A percentile compares a stretch with the other conserved stretches of the same genome.
phyloP scores from a whole-genome alignment of 2,113 vertebrate genomes.

The Pelecanoides urinatrix region DNA sequence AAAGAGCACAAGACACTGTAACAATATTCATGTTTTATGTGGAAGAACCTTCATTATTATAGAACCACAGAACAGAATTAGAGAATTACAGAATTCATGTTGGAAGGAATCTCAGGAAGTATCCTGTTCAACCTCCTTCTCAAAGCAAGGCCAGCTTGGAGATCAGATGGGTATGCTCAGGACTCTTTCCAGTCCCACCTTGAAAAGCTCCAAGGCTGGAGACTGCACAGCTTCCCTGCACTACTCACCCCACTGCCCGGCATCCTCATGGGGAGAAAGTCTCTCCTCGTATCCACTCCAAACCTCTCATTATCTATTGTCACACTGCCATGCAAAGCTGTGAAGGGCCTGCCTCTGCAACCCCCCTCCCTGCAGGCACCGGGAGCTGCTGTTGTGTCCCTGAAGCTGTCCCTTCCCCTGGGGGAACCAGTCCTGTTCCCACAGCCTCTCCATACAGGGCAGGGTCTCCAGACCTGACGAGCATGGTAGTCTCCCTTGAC shows the following conservation, averaged over 20 bases:
- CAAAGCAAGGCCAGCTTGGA: neutral
- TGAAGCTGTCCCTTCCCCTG: neutral
- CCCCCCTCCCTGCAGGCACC: rapidly evolving
- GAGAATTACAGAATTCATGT: neutral
- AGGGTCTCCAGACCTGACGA: neutral
- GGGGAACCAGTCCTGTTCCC: neutral
- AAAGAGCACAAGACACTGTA: neutral
- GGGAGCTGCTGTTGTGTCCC: neutral
- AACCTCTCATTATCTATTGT: neutral
- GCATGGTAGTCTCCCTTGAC: neutral
- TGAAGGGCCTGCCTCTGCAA: neutral
- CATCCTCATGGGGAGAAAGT: neutral
- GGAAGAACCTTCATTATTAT: neutral
- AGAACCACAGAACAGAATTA: neutral
- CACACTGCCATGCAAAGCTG: too few relatives aligned
- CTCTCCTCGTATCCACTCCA: rapidly evolving
- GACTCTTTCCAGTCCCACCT: neutral
- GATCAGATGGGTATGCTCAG: neutral
- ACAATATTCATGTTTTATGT: neutral
- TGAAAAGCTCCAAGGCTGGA: neutral
- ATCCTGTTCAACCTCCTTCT: neutral
- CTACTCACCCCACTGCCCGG: neutral
- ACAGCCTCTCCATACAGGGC: neutral
- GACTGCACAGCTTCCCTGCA: neutral
- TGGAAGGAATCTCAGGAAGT: neutral